These are phyloP conservation scores for Thalassophryne amazonica DNA, from an alignment of 2,797 vertebrate species.

Conservation along the genomic window DNA sequence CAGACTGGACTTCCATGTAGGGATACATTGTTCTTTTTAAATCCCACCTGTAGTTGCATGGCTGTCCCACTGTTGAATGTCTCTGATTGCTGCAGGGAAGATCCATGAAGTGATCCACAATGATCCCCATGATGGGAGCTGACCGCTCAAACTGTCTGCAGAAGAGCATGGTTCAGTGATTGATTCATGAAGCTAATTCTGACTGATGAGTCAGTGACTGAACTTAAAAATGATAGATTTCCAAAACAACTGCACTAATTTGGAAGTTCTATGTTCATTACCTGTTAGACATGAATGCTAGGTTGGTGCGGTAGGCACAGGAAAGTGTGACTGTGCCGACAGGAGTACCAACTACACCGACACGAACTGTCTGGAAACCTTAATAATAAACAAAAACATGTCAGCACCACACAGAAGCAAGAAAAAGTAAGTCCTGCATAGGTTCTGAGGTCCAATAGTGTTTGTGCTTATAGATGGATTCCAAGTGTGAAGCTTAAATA, in stretches of 20 bases:
- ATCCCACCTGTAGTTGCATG: conserved; percentile 72
- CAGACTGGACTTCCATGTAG: no score
- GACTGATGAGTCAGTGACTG: not conserved
- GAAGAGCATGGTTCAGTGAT: not conserved
- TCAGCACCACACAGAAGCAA: no score
- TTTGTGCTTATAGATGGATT: no score
- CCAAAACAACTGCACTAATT: not conserved
- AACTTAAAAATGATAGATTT: not conserved
- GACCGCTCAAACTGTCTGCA: conserved; percentile 94
- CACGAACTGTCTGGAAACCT: conserved; percentile 97
- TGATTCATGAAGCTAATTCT: not conserved
- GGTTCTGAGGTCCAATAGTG: no score
- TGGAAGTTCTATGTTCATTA: conserved; percentile 44
- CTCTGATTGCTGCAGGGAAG: conserved; percentile 90
- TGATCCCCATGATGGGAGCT: conserved; percentile 98
- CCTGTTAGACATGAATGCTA: conserved; percentile 98
- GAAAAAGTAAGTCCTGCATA: no score
- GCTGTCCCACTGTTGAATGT: conserved; percentile 59
- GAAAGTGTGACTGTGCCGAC: conserved; percentile 94
- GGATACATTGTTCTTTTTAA: no score
- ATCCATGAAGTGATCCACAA: conserved; percentile 98
- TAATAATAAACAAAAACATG: not conserved
- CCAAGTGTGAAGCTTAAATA: no score
- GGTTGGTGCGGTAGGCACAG: conserved; percentile 96
- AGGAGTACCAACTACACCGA: conserved; percentile 95